Evolutionary conservation across 64 coral and sea anemone species (phyloP), one percentile per base, ranked within the genome.

Genomic region (Pocillopora verrucosa): DNA sequence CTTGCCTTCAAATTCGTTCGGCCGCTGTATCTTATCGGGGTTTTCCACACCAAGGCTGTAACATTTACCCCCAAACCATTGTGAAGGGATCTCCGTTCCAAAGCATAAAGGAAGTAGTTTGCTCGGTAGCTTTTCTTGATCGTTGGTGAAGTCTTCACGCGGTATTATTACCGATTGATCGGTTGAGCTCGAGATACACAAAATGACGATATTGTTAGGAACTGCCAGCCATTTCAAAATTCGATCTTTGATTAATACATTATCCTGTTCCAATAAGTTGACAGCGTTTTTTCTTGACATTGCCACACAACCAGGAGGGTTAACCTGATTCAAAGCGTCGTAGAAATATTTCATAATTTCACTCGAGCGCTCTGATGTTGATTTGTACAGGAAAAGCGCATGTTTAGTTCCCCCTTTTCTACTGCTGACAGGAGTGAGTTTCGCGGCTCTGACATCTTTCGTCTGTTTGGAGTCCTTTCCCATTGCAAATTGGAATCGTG

Each of bases 271-370:
- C 11, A 34, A 85, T 58, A 85, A 56, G 70, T 85, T 41, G 22
- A 85, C 37, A 58, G 38, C 64, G 82, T 85, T 85, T 85, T 24
- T 13, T 10, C 22, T 58, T 72, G 67, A 65, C 0, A 85, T 30
- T 9, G 64, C 64, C 65, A 85, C 65, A 72, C 82, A 85, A 11
- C 82, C 82, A 56, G 64, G 34, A n/a, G 82, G 82, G 20, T 85
- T 85, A 1, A 65, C 82, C 45, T 85, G 82, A 38, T 85, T 85
- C 19, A 85, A 36, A 1, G 38, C 82, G n/a, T 72, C 64, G 22
- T 65, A 85, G 34, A 85, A 56, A 85, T 26, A 51, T 12, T 58
- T n/a, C 20, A 85, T 34, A 22, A 85, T 72, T 5, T 72, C 64
- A 9, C 38, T 26, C 2, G 64, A 6, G 10, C n/a, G 45, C 35